Evolutionary conservation across 2,113 vertebrate genomes (phyloP).

Genomic region (Ursus arctos): DNA sequence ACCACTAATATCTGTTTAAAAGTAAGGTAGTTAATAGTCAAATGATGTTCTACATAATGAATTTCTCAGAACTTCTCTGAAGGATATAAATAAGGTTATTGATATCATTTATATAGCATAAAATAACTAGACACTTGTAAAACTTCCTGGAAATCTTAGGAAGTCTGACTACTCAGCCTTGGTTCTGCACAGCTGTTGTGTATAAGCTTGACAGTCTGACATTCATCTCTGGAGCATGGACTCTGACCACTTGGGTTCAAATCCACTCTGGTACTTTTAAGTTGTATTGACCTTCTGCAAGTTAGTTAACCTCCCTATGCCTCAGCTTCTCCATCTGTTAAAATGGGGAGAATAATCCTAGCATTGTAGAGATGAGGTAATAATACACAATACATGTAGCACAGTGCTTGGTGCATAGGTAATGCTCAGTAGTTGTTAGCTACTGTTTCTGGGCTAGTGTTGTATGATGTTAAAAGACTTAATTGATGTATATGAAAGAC

Average conservation of each 20-base stretch:
- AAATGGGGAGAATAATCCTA: neutral
- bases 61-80: conserved; percentile 48
- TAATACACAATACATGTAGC: neutral
- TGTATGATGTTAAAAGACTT: conserved; percentile 25
- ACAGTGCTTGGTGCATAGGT: neutral
- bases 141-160: neutral
- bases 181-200: neutral
- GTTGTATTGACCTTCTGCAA: neutral
- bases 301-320: conserved; percentile 23
- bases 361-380: conserved; percentile 18
- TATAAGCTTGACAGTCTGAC: neutral
- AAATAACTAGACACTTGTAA: conserved; percentile 24
- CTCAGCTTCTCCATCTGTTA: conserved; percentile 9
- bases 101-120: neutral
- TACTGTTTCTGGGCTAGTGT: neutral
- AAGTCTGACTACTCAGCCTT: neutral
- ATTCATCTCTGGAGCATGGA: neutral
- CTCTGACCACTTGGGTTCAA: neutral
- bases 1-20: conserved; percentile 15
- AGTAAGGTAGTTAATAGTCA: neutral
- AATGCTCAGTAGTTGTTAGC: neutral
- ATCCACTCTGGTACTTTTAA: conserved; percentile 15
- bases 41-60: neutral
- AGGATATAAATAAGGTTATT: conserved; percentile 25
- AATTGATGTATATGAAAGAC: neutral